Base-by-base conservation (phyloP, 2,888 invertebrate species). In the Temnothorax rugatulus region DNA sequence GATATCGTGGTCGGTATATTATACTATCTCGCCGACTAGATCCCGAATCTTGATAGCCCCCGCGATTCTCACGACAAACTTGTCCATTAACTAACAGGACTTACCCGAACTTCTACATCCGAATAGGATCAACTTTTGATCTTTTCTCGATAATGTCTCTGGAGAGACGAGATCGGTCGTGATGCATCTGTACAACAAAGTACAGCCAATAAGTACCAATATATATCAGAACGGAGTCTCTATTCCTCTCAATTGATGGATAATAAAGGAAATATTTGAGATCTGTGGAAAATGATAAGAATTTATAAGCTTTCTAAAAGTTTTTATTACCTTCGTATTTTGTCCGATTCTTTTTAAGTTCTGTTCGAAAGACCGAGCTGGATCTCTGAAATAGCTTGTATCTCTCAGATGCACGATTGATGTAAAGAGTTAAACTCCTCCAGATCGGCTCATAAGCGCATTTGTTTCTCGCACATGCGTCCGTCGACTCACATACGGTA, bases 1-100 rank as follows among this genome's bases (percentile, higher is more conserved):
- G 71, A 79, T 38, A 69, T 44, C 77, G 29, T 15, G 25, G 41
- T 21, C 77, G 44, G 29, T 41, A 68, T 69, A 44, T 63, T 44
- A 54, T 44, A 54, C 34, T 57, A 63, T 79, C 79, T 79, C 79
- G 44, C 5, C 57, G 71, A 57, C 71, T 44, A 79, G 79, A 71
- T 79, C 11, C 71, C 71, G 79, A 79, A 57, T 79, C 79, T 44
- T 5, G 57, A 79, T 77, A 71, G 79, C 34, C 38, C n/a, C 54
- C 54, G 63, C 87, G 76, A 82, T 88, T 88, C 88, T 84, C 88
- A 86, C 86, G 84, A 86, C 88, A 63, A 88, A 86, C 82, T 79
- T 85, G 86, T 84, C 84, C 71, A 82, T 86, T 82, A 88, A 88
- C 77, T 82, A 88, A 88, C 74, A 88, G 54, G 54, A 57, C 68